Evolutionary conservation across 2,888 invertebrate species (phyloP).

Genomic region (Myopa tessellatipennis): DNA sequence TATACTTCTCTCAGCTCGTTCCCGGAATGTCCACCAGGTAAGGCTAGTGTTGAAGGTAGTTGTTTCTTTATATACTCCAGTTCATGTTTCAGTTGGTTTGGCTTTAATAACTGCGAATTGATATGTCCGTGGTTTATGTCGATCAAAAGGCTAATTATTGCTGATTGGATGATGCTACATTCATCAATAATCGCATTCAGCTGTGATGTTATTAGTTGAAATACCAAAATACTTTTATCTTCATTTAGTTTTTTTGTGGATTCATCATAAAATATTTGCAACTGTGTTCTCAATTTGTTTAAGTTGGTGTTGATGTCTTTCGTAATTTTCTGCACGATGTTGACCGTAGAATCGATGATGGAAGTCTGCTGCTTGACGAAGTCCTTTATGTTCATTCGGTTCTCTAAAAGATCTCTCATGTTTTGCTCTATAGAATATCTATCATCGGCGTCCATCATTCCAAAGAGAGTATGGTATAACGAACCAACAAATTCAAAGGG

Average conservation of each 20-base stretch:
- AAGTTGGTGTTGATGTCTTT: constrained; percentile 36
- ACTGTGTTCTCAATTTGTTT: not conserved
- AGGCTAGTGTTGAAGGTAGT: not conserved
- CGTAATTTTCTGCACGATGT: constrained; percentile 39
- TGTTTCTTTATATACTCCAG: constrained; percentile 14
- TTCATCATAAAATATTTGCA: not conserved
- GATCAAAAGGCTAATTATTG: constrained; percentile 30
- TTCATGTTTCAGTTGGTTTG: constrained; percentile 4
- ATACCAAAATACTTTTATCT: too few relatives aligned
- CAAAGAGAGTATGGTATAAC: constrained; percentile 14
- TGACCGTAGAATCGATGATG: constrained; percentile 31
- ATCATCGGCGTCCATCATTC: constrained; percentile 33
- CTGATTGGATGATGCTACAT: not conserved
- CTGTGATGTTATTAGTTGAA: too few relatives aligned
- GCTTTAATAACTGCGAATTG: constrained; percentile 27
- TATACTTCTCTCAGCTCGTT: constrained; percentile 25
- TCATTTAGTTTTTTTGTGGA: not conserved
- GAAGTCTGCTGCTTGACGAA: constrained; percentile 33
- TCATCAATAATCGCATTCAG: too few relatives aligned
- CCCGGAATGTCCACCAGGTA: constrained; percentile 22
- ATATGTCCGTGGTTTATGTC: constrained; percentile 33
- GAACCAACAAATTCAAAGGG: constrained; percentile 16
- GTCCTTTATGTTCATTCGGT: constrained; percentile 28
- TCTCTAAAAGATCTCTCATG: constrained; percentile 31
- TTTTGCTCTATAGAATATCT: constrained; percentile 28